Base-by-base conservation (phyloP, 2,797 vertebrate species). In the Poeciliopsis presidionis region DNA sequence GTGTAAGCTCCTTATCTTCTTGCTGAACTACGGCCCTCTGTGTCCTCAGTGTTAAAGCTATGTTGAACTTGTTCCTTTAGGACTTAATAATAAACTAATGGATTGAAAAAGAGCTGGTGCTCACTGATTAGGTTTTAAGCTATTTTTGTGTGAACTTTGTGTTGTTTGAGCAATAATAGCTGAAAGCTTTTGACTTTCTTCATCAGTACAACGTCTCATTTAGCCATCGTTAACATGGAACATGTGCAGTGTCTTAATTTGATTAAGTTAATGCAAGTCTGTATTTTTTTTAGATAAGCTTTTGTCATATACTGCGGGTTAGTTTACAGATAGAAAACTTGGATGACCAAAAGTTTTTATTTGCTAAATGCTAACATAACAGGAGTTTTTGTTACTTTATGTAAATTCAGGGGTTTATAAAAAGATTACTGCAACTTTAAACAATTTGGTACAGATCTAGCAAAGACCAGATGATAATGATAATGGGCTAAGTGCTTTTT, bases 1-100 rank as follows among this genome's bases (percentile, higher is more conserved):
- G 7, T 7, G 6, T 6, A 7, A n/a, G 41, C 73, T 14, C 9
- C 28, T 45, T 7, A 74, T 82, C 74, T 76, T 73, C 28, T 67
- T 45, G 51, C 57, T 87, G 78, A 84, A 80, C 86, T 85, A 13
- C 49, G 76, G 16, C 22, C 18, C 46, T 51, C 73, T 46, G 25
- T 43, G 20, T n/a, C 70, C 22, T 63, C 7, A 55, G 33, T 30
- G 33, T 63, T 67, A 25, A 41, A 67, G 11, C 22, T 41, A 41
- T 41, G 63, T 41, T 67, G 22, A 41, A 25, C 39, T 67, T 11
- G 63, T 25, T 67, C 22, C 36, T 9, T 65, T 20, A 39, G 61
- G 18, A 36, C 11, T 11, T 65, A 39, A 39, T 36, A 36, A 30
- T 30, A 22, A 65, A 65, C 61, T 65, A 18, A 22, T 13, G n/a